These are phyloP conservation scores for Carabus problematicus DNA, from an alignment of 2,888 invertebrate genomes.

Conservation along the genomic window DNA sequence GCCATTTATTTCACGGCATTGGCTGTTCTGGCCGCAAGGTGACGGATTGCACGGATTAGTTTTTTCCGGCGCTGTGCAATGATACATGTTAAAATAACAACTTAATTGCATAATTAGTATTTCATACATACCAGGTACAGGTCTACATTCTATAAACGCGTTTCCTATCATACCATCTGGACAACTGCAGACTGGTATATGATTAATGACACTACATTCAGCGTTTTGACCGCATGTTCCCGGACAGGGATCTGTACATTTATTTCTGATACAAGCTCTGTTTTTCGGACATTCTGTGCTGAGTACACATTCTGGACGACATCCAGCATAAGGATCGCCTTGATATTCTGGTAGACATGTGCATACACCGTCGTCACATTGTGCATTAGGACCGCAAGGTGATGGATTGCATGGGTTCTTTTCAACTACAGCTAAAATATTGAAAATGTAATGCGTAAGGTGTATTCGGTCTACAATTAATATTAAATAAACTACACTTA, in stretches of 20 bases:
- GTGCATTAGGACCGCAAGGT: conserved; percentile 71
- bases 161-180: conserved; percentile 74
- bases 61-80: conserved; percentile 26
- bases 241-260: conserved; percentile 80
- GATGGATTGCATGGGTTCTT: conserved; percentile 64
- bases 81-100: background rate
- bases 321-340: conserved; percentile 59
- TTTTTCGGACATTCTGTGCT: conserved; percentile 75
- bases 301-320: conserved; percentile 76
- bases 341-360: conserved; percentile 53
- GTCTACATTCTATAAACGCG: conserved; percentile 68
- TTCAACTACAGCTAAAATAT: conserved; percentile 42
- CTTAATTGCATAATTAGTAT: background rate
- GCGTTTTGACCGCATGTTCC: conserved; percentile 79
- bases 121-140: conserved; percentile 61
- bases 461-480: background rate
- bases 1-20: conserved; percentile 67
- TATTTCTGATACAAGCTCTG: conserved; percentile 73
- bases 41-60: conserved; percentile 70
- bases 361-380: conserved; percentile 72
- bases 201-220: conserved; percentile 74
- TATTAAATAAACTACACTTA: conserved; percentile 48
- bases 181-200: conserved; percentile 74
- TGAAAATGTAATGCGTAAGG: background rate
- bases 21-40: conserved; percentile 71